Conservation (phyloP, 92 coral and sea anemone genomes). For the Heteractis magnifica region DNA sequence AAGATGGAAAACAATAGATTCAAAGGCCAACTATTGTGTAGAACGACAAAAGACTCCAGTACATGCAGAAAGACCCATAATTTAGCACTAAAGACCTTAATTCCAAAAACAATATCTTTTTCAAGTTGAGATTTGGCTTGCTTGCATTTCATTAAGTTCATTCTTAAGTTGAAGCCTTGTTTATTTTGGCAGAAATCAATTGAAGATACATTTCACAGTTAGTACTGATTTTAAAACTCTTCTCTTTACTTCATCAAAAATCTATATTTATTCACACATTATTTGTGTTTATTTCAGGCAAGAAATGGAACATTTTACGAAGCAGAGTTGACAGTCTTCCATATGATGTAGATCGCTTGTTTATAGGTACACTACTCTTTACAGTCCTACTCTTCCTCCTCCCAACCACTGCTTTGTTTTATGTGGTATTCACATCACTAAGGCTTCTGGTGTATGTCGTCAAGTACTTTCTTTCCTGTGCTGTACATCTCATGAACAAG, state of each 20-base stretch:
- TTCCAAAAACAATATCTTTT: no score
- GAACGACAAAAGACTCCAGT: no score
- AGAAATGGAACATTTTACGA: slow-evolving; percentile 81
- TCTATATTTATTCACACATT: background rate
- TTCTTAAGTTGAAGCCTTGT: no score
- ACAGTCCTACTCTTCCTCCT: slow-evolving; percentile 85
- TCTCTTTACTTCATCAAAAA: background rate
- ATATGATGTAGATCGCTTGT: slow-evolving; percentile 82
- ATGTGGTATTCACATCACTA: slow-evolving; percentile 79
- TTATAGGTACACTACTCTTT: slow-evolving; percentile 83
- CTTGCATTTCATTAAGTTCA: no score
- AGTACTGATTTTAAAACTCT: background rate
- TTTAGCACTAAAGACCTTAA: no score
- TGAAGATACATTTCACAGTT: background rate
- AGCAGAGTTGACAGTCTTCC: slow-evolving; percentile 83
- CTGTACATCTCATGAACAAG: slow-evolving; percentile 50
- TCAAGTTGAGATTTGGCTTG: no score
- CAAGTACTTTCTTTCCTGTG: slow-evolving; percentile 54
- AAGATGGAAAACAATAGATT: no score
- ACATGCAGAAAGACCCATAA: no score
- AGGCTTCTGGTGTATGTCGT: slow-evolving; percentile 63
- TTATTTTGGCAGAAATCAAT: no score
- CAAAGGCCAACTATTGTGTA: no score
- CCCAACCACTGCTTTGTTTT: slow-evolving; percentile 86
- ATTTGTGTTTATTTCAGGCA: slow-evolving; percentile 50